Evolutionary conservation across 2,888 invertebrate species (phyloP).

Genomic region (Criorhina ranunculi): DNA sequence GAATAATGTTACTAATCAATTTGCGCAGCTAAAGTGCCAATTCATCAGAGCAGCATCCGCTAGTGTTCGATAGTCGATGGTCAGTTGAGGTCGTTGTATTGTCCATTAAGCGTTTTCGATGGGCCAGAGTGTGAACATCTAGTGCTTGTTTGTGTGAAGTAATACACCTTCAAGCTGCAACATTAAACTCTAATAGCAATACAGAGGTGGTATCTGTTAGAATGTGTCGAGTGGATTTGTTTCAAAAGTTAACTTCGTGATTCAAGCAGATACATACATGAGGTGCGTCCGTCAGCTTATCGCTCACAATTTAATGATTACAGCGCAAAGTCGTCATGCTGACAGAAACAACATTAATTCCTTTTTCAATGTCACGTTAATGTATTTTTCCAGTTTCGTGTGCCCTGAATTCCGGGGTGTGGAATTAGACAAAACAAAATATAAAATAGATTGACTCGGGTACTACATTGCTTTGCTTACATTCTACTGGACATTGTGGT

Average conservation of each 20-base stretch:
- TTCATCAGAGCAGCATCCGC: constrained; percentile 6
- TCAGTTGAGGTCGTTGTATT: constrained; percentile 25
- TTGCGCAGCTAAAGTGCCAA: constrained; percentile 32
- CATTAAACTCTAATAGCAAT: not conserved
- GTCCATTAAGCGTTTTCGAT: constrained; percentile 18
- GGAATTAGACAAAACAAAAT: not conserved
- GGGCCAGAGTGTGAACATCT: constrained; percentile 47
- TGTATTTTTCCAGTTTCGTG: constrained; percentile 15
- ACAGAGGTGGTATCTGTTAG: constrained; percentile 17
- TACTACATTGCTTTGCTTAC: not conserved
- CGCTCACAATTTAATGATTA: constrained; percentile 12
- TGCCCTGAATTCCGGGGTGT: not conserved
- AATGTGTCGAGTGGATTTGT: constrained; percentile 19
- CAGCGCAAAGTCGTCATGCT: not conserved
- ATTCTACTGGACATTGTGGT: constrained; percentile 2
- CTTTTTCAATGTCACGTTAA: constrained; percentile 34
- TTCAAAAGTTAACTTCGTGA: not conserved
- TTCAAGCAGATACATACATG: constrained; percentile 3
- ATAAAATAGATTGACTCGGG: not conserved
- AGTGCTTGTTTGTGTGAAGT: not conserved
- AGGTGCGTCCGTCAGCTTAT: constrained; percentile 23
- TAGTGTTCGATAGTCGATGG: not conserved
- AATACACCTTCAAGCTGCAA: constrained; percentile 1
- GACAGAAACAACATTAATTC: constrained; percentile 30
- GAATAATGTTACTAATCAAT: constrained; percentile 63